Base-by-base conservation (phyloP, 2,888 invertebrate species). In the Hydraecia micacea region DNA sequence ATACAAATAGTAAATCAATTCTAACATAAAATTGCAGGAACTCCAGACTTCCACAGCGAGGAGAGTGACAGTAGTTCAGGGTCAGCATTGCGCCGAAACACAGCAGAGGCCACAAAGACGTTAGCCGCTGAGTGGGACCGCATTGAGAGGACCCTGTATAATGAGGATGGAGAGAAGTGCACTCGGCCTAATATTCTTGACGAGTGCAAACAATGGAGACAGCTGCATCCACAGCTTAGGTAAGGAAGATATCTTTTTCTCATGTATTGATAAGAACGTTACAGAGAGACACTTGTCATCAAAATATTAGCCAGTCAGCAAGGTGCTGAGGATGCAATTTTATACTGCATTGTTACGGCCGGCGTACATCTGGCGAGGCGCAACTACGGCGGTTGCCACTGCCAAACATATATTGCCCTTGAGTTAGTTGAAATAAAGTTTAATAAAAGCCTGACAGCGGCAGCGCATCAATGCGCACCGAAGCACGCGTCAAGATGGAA, bases 161-260 rank as follows among this genome's bases (percentile, higher is more conserved):
- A 97, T 91, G 96, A 97, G 86, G 97, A 97, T 42, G 96, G 97
- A 2, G 96, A 96, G 85, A 97, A 97, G 81, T 95, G 96, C 67
- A 93, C 93, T 1, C 86, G 96, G 52, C 94, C 96, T 68, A 97
- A 97, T 75, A 97, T 97, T 83, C 92, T 96, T 82, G 97, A 97
- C 58, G 97, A 97, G 90, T 97, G 97, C 88, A 95, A 95, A 78
- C 97, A 97, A 88, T 97, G 97, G 97, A 96, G 96, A 80, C 93
- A 96, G 78, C 92, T 97, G 62, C 97, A 97, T 93, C 97, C 97
- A 83, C 97, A 97, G 87, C 94, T 97, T 87, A 97, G 97, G 97
- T 97, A 91, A 83, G 70, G 42, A 42, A 28, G 5, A 42, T 7
- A 13, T n/a, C 3, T 13, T 18, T 15, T 49, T 62, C 9, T 52